A percentile compares a stretch with the other conserved stretches of the same genome.
These are phyloP conservation scores for Tipula unca DNA, from an alignment of 2,888 invertebrate genomes.

Conservation along the genomic window DNA sequence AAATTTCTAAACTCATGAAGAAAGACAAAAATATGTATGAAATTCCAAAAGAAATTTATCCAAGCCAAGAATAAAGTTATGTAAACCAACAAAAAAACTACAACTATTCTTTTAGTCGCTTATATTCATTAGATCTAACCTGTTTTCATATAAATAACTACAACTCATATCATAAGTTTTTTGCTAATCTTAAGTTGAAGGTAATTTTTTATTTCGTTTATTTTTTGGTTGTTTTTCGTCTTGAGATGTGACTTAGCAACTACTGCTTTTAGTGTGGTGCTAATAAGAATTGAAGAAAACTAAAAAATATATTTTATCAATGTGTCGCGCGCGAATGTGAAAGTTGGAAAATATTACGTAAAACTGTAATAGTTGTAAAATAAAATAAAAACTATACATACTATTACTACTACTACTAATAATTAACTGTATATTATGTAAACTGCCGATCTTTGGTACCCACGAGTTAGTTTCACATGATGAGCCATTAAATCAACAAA, in stretches of 20 bases:
- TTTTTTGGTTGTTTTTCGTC: background rate
- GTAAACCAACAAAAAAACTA: background rate
- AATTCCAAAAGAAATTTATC: background rate
- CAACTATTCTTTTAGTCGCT: background rate
- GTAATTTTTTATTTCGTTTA: background rate
- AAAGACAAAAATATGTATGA: background rate
- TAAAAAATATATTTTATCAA: background rate
- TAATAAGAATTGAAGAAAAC: background rate
- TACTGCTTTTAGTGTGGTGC: background rate
- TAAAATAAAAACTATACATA: background rate
- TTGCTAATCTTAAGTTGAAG: slow-evolving; percentile 1
- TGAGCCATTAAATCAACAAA: background rate
- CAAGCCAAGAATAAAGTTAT: background rate
- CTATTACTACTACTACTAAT: background rate
- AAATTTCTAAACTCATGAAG: background rate
- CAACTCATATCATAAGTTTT: background rate
- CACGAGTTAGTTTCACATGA: background rate
- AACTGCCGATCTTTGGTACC: background rate
- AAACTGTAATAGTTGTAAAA: slow-evolving; percentile 14
- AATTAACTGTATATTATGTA: background rate
- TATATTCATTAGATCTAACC: background rate
- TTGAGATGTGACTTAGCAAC: background rate
- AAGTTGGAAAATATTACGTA: background rate
- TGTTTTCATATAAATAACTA: background rate
- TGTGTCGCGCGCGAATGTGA: background rate